Evolutionary conservation across 92 coral and sea anemone genomes (phyloP), one percentile per base, ranked within the genome.

Genomic region (Pocillopora grandis): DNA sequence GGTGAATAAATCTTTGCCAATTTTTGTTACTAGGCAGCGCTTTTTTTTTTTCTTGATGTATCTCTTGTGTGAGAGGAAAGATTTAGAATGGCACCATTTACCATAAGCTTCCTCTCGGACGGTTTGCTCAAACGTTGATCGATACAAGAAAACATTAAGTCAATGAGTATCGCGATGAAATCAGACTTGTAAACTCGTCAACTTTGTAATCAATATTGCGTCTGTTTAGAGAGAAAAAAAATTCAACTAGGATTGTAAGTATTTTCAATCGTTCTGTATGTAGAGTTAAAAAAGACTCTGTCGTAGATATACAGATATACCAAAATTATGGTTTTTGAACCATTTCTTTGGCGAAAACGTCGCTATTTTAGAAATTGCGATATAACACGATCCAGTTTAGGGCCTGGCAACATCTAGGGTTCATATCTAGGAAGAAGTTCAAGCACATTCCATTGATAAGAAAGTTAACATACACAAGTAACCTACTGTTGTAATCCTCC

Each of bases 401-500:
- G 23, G 33, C 9, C 27, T 9, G 36, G 33, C 20, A 69, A 35
- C 75, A 70, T 70, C 75, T 70, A 55, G 42, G 12, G 23, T 35
- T 70, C 56, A 70, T 17, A 70, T 70, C 56, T 35, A 70, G 36
- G 57, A 20, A 16, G n/a, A 70, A 55, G 9, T 70, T 16, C 1
- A 27, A 10, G 58, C 52, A 68, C 66, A 57, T 67, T 58, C 61
- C 23, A 67, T 9, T 31, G 57, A 70, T 48, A 55, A 64, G 61
- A 65, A 49, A 20, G 35, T 72, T 42, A 42, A 70, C 19, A 37
- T 42, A 9, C 61, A 68, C 75, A 80, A 27, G 55, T 19, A 70
- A 80, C 84, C 59, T 68, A 80, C 84, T 52, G 56, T 69, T 58
- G 31, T 67, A 80, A 17, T 80, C 76, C 72, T 80, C 76, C 21